Evolutionary conservation across 2,113 vertebrate species (phyloP), one percentile per base, ranked within the genome.

Genomic region (Sprattus sprattus): DNA sequence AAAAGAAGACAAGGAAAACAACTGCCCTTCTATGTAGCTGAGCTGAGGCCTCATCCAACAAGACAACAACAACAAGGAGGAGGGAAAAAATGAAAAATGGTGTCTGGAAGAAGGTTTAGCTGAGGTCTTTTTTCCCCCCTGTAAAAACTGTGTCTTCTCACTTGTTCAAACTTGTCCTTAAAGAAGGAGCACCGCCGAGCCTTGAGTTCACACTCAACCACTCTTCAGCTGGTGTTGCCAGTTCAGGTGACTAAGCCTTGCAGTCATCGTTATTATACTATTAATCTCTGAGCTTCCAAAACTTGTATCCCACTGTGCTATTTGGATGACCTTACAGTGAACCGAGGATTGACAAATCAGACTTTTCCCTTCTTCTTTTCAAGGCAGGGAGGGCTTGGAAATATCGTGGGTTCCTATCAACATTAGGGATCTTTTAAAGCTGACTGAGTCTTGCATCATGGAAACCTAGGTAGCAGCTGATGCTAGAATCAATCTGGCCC

Each of bases 121-220:
- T 1, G 86, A 89, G 89, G 83, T 91, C 82, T 87, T 86, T 57
- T 84, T 91, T 86, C 82, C 87, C 25, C 71, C 25, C 81, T 89
- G 81, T 86, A 81, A 86, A 93, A 92, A 84, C 86, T 50, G 81
- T 28, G 57, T 91, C 91, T 93, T 89, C 81, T 89, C 92, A 89
- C 92, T 92, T 94, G 93, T 93, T 93, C 89, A 83, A 93, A 94
- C 93, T 91, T 93, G 93, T 90, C 88, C 91, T 92, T 89, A 90
- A 92, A 91, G 39, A 91, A 91, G 85, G 90, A 91, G 91, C 85
- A 57, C 84, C 60, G 87, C 82, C 89, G 90, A 45, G 86, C 87
- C 88, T 67, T 75, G 80, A 90, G 88, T 91, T 89, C 89, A 90
- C 89, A 90, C 67, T 84, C 50, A 92, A 92, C 87, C 88, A 88